Evolutionary conservation across 2,797 vertebrate species (phyloP).

Genomic region (Coreius guichenoti): DNA sequence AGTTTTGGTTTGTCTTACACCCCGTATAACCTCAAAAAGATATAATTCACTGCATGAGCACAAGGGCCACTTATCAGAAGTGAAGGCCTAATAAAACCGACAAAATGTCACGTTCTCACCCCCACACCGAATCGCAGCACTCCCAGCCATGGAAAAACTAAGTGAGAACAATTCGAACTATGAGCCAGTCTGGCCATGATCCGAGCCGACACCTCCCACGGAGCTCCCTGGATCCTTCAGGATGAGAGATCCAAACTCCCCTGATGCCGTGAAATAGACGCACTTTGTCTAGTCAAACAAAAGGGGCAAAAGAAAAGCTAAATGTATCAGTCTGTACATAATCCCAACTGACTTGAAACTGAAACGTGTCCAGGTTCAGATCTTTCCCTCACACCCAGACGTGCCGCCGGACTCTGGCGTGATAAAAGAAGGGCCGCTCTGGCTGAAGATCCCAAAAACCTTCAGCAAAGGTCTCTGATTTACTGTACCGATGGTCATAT

Average conservation of each 20-base stretch:
- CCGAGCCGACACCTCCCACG: slow-evolving; percentile 34
- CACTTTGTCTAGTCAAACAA: slow-evolving; percentile 52
- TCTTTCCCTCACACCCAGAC: slow-evolving; percentile 7
- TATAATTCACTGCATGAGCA: slow-evolving; percentile 76
- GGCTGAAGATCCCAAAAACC: slow-evolving; percentile 22
- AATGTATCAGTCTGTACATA: slow-evolving; percentile 75
- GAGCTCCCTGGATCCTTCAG: slow-evolving; percentile 32
- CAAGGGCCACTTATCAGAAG: slow-evolving; percentile 75
- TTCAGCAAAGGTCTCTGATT: slow-evolving; percentile 15
- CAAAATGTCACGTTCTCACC: slow-evolving; percentile 67
- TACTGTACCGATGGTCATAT: slow-evolving; percentile 13
- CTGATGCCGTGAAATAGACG: slow-evolving; percentile 70
- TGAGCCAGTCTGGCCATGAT: slow-evolving; percentile 69
- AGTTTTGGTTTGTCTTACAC: slow-evolving; percentile 28
- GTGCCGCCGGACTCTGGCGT: not conserved
- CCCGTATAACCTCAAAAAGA: slow-evolving; percentile 58
- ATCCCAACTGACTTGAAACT: slow-evolving; percentile 62
- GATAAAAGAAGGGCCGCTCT: slow-evolving; percentile 11
- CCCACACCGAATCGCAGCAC: slow-evolving; percentile 58
- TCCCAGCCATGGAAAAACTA: slow-evolving; percentile 69
- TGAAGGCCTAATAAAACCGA: slow-evolving; percentile 71
- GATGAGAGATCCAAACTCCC: slow-evolving; percentile 50
- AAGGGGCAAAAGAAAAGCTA: slow-evolving; percentile 72
- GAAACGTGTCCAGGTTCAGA: slow-evolving; percentile 54
- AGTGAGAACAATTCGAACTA: slow-evolving; percentile 71